Evolutionary conservation across 2,888 invertebrate genomes (phyloP), one percentile per base, ranked within the genome.

Genomic region (Cosmia trapezina): DNA sequence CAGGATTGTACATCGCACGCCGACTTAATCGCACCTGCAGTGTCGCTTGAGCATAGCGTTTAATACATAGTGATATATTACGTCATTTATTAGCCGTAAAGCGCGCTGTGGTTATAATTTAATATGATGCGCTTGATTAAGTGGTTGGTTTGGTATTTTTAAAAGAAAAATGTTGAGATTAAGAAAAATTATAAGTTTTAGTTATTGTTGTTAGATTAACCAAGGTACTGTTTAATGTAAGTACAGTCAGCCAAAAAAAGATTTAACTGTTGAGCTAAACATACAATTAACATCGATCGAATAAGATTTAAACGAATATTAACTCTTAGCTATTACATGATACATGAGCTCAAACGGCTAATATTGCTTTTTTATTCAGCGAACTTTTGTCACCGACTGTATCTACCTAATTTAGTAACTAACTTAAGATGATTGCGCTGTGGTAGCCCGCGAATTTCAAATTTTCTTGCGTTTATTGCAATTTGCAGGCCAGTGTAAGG

Each of bases 21-120:
- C 73, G 80, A 86, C 86, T 85, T 86, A 86, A 86, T 86, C 86
- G 86, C 89, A 91, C 91, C 91, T 92, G 91, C 91, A 89, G 78
- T 89, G 91, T 90, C 85, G 87, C 90, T 84, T 82, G 87, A 86
- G 81, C 86, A 84, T 80, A 83, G 85, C 89, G 85, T 84, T 90
- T 92, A 93, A 92, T 93, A 92, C 92, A 89, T 89, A 88, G 91
- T 94, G 93, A 93, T 94, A 91, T 93, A 94, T 94, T 87, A 89
- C 89, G 89, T 91, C 91, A 91, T 94, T 92, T 93, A 91, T 93
- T 92, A 93, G 88, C 87, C 86, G 64, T 81, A 77, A 77, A 81
- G 74, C 80, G 63, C 68, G 73, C 60, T 74, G 65, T 65, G 47
- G 73, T 81, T 81, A 76, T 85, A 81, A 85, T 79, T 73, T 84